These are phyloP conservation scores for Apodemia hepburni DNA, from an alignment of 2,888 invertebrate species.

Conservation along the genomic window DNA sequence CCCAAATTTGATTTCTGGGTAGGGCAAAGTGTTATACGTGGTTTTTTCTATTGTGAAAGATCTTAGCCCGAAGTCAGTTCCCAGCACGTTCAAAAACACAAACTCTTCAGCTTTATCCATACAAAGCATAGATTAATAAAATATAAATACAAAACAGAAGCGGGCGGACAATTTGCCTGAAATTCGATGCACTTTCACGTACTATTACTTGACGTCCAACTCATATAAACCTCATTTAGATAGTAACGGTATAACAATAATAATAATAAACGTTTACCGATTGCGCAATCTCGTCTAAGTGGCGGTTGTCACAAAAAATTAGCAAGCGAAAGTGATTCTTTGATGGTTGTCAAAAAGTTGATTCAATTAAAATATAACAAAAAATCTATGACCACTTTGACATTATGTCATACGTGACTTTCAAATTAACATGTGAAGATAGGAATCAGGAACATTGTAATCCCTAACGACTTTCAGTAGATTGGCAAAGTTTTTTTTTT, in stretches of 20 bases:
- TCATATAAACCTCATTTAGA: conserved; percentile 48
- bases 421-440: background rate
- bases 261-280: conserved; percentile 57
- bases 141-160: no score
- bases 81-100: no score
- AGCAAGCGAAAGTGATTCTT: conserved; percentile 59
- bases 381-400: background rate
- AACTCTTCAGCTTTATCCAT: no score
- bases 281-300: conserved; percentile 25
- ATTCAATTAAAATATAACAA: conserved; percentile 14
- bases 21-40: no score
- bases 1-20: no score
- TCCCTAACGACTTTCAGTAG: background rate
- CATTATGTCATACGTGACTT: conserved; percentile 12
- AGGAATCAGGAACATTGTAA: background rate
- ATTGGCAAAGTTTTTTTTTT: no score
- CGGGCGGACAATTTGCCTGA: background rate
- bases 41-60: no score
- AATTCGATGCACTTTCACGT: conserved; percentile 20
- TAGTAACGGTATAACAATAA: conserved; percentile 65
- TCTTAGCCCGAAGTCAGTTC: no score
- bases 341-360: conserved; percentile 7
- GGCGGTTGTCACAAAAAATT: conserved; percentile 46
- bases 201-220: conserved; percentile 27
- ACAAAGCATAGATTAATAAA: no score